Percentiles rank a stretch among this genome's conserved stretches.
Evolutionary conservation across 2,113 vertebrate species (phyloP).

Genomic region (Nerophis lumbriciformis): DNA sequence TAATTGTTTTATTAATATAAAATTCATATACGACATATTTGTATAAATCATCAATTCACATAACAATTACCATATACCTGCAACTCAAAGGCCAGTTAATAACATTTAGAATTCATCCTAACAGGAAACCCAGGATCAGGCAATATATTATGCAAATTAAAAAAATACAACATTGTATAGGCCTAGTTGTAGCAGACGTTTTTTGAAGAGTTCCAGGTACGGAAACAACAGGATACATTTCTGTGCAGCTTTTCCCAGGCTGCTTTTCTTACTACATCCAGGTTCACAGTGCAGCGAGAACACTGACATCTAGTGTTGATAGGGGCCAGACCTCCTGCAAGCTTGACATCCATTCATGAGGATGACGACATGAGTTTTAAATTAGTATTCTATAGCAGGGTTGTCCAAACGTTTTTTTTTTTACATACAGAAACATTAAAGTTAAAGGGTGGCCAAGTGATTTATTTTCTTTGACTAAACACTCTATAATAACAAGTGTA

Average conservation of each 20-base stretch:
- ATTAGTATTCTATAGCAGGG: no score
- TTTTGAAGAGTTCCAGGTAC: not conserved
- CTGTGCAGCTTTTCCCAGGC: conserved; percentile 6
- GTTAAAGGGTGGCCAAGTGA: no score
- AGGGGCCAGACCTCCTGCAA: conserved; percentile 15
- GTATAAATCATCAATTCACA: not conserved
- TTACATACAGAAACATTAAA: no score
- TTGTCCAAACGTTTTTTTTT: no score
- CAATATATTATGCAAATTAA: not conserved
- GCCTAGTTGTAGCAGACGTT: not conserved
- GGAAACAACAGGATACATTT: conserved; percentile 19
- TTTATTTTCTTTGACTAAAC: no score
- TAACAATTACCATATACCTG: not conserved
- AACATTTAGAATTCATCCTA: not conserved
- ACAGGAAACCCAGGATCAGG: not conserved
- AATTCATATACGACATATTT: not conserved
- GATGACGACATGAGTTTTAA: not conserved
- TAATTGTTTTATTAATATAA: no score
- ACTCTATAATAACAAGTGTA: no score
- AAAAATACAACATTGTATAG: not conserved
- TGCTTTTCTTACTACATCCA: conserved; percentile 19
- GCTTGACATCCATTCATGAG: conserved; percentile 2
- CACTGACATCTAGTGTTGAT: conserved; percentile 71
- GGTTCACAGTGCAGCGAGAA: conserved; percentile 47
- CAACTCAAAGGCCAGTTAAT: not conserved